Evolutionary conservation across 2,113 vertebrate genomes (phyloP), one percentile per base, ranked within the genome.

Genomic region (Tenrec ecaudatus): DNA sequence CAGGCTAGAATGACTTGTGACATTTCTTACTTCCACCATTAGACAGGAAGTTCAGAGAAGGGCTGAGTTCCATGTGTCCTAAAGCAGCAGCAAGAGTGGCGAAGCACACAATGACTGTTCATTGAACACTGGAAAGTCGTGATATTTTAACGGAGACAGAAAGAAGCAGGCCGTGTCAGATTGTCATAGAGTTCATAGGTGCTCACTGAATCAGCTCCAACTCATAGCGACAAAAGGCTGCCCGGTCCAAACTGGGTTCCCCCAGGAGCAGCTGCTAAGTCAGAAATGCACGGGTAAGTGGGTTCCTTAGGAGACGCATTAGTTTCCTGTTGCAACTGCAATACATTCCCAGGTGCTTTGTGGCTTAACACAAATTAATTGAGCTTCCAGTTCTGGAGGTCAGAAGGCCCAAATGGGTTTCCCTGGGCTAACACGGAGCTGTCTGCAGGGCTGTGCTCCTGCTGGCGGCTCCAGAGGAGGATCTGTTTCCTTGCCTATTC

Each of bases 91-190:
- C 23, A 69, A 81, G 38, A 11, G 81, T 53, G 62, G 2, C 88
- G 36, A 94, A 79, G 43, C 77, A 57, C 2, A 53, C 58, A 82
- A 53, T 73, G 77, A 81, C 9, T 36, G 16, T 36, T 78, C 69
- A 20, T 1, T 85, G 43, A 78, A 82, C 3, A 64, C 62, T 68
- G 33, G 47, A 89, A 88, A 86, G 43, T 25, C 76, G 0, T 38
- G 29, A 7, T 57, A 92, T 82, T 94, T 90, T 79, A 86, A 69
- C 36, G 40, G n/a, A 77, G 31, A 89, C 76, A 60, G 60, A 93
- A 86, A 66, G 64, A 86, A 68, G 25, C 27, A 89, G 31, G 80
- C 20, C 82, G 23, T 78, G 33, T 81, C 58, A 87, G 33, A 78
- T 60, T 86, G 33, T 22, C 8, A 33, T 73, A 36, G 71, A 73